Evolutionary conservation across 1,140 invertebrate species (phyloP).

Genomic region (Harpegnathos saltator): DNA sequence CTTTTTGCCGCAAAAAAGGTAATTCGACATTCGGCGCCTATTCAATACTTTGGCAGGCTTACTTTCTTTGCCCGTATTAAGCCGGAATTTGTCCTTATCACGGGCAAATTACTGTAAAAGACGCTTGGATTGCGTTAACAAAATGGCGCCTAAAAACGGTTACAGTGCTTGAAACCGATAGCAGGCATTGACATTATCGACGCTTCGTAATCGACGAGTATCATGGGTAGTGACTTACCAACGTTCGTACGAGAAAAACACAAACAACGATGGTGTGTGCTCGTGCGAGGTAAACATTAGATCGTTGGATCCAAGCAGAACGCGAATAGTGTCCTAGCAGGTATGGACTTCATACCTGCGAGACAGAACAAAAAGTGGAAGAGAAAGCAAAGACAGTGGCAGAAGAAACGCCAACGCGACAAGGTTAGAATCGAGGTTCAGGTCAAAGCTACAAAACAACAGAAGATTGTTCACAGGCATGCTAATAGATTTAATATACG

Average conservation of each 20-base stretch:
- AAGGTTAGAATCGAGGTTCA: conserved; percentile 67
- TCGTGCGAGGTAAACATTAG: not conserved
- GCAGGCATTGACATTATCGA: too few relatives aligned
- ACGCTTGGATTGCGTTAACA: too few relatives aligned
- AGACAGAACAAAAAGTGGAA: conserved; percentile 74
- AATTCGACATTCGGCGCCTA: too few relatives aligned
- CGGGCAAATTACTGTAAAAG: too few relatives aligned
- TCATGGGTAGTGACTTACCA: not conserved
- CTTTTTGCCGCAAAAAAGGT: too few relatives aligned
- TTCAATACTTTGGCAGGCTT: too few relatives aligned
- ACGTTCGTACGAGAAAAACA: not conserved
- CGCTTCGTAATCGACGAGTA: not conserved
- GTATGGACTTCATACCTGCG: conserved; percentile 75
- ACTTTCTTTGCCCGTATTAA: too few relatives aligned
- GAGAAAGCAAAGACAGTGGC: conserved; percentile 67
- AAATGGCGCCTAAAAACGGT: too few relatives aligned
- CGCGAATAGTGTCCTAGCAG: not conserved
- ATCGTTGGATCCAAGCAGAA: not conserved
- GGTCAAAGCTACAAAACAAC: conserved; percentile 77
- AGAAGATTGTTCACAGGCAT: conserved; percentile 41
- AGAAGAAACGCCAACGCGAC: conserved; percentile 70
- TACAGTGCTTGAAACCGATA: too few relatives aligned
- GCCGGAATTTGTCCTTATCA: too few relatives aligned
- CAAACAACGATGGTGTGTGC: conserved; percentile 4
- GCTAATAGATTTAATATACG: conserved; percentile 24